phyloP scores from a whole-genome alignment of 2,888 invertebrate species.

The Smittia sp. region DNA sequence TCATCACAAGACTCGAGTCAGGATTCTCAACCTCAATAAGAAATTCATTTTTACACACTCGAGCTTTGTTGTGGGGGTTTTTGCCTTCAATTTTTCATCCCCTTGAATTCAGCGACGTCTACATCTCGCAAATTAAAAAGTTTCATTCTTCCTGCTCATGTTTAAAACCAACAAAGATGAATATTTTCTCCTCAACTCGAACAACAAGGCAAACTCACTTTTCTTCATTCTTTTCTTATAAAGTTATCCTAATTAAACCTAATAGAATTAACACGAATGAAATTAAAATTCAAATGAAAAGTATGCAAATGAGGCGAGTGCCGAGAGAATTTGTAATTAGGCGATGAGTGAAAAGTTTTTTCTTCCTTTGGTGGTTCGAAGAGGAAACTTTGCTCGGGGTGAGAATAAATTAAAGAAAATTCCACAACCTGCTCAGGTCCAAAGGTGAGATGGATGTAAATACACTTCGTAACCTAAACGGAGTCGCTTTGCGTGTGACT shows the following conservation, averaged over 20 bases:
- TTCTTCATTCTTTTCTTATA: not conserved
- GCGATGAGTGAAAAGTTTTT: not conserved
- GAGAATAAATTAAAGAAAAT: not conserved
- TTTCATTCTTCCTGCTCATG: no score
- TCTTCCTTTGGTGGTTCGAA: not conserved
- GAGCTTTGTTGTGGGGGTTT: no score
- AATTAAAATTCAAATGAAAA: constrained; percentile 37
- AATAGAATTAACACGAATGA: constrained; percentile 35
- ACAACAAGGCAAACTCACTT: not conserved
- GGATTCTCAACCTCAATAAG: no score
- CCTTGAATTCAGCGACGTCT: no score
- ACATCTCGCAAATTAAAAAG: no score
- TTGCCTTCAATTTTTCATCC: no score
- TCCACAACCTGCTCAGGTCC: not conserved
- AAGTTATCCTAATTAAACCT: constrained; percentile 5
- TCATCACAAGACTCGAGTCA: no score
- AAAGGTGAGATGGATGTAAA: constrained; percentile 5
- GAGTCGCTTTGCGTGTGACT: not conserved
- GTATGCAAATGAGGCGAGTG: constrained; percentile 37
- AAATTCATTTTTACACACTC: no score
- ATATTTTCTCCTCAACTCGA: no score
- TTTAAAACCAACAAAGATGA: no score
- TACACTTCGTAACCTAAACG: not conserved
- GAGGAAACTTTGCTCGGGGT: not conserved
- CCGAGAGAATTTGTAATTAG: constrained; percentile 35